Evolutionary conservation across 2,888 invertebrate genomes (phyloP), one percentile per base, ranked within the genome.

Genomic region (Nemoura dubitans): DNA sequence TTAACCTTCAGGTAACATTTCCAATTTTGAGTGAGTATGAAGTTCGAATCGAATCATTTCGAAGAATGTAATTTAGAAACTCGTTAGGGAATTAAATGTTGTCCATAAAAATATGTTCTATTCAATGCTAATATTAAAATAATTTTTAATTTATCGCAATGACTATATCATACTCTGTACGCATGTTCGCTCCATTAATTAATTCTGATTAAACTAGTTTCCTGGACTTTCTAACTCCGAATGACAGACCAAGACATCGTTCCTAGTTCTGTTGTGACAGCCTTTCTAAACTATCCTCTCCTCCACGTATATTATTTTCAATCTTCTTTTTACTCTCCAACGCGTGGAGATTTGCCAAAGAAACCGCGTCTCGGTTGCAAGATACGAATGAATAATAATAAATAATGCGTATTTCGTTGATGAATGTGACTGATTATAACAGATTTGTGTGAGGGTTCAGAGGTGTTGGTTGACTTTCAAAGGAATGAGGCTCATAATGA

Each of bases 311-410:
- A 81, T 81, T n/a, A 6, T 81, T 81, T 81, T 30, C 26, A 78
- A 78, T 81, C 81, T 81, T 30, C 81, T 81, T 30, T 76, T 30
- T 81, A 16, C 16, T 21, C 7, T 14, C 3, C 78, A 26, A 5
- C 25, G 29, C 29, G 29, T 84, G 84, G 84, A 84, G 3, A 59
- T 25, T 84, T 84, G 84, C 84, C 84, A 84, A 84, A 42, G 83
- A 83, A 25, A 76, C 59, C 76, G 59, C 30, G n/a, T 5, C 76
- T 76, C 5, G 2, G 76, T 26, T 16, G 78, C 27, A 3, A 21
- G 26, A 78, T 78, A n/a, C 78, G 27, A 78, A 21, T 16, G 78
- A 78, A n/a, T 27, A 7, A 28, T 81, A 81, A 29, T 81, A 81
- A 81, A 81, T 81, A 81, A 81, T 30, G 30, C n/a, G 81, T 29